Percentiles rank a stretch among this genome's conserved stretches.
Conservation (phyloP, 2,797 vertebrate genomes). For the Masticophis lateralis region DNA sequence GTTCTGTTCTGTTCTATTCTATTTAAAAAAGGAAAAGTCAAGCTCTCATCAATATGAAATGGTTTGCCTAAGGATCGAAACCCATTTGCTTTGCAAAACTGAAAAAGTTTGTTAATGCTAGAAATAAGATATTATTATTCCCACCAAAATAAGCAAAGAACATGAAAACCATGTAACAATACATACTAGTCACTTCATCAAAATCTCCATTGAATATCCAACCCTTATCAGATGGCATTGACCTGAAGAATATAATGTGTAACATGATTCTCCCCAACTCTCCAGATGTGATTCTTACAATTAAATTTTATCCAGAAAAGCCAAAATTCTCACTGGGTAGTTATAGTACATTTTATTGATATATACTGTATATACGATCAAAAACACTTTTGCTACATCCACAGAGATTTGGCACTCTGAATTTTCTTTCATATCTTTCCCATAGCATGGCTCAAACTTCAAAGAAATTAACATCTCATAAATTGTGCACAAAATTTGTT, state of each 20-base stretch:
- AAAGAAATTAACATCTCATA: not conserved
- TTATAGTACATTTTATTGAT: not conserved
- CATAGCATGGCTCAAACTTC: not conserved
- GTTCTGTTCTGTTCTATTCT: too few species aligned
- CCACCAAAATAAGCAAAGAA: not conserved
- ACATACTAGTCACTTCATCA: not conserved
- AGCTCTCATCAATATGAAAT: constrained; percentile 9
- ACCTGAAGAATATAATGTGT: not conserved
- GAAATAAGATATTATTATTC: not conserved
- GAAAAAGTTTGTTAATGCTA: not conserved
- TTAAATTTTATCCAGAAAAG: not conserved
- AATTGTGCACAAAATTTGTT: not conserved
- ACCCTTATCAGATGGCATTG: not conserved
- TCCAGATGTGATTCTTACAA: not conserved
- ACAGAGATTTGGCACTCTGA: not conserved
- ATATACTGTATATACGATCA: not conserved
- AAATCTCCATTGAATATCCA: not conserved
- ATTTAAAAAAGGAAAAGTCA: not conserved
- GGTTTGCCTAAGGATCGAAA: not conserved
- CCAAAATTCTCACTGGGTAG: not conserved
- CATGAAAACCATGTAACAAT: not conserved
- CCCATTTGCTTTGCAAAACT: not conserved
- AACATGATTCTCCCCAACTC: not conserved
- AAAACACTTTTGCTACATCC: not conserved
- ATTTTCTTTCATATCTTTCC: not conserved